Evolutionary conservation across 1,140 invertebrate species (phyloP).

Genomic region (Doryteuthis pealeii): DNA sequence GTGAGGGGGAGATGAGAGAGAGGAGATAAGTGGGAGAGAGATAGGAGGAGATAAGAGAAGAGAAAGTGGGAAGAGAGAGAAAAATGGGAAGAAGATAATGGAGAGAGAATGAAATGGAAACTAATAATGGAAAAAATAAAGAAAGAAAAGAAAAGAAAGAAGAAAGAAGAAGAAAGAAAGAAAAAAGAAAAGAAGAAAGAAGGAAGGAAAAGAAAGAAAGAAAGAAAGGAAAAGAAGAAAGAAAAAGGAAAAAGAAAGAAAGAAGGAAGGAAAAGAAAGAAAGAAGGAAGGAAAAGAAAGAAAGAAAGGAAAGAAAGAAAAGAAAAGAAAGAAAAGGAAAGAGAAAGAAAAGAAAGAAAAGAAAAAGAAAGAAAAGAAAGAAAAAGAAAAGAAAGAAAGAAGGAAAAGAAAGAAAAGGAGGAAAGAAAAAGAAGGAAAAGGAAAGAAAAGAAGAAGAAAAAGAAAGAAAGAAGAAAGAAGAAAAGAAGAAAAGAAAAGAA

Average conservation of each 20-base stretch:
- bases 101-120: no score
- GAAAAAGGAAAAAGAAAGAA: constrained; percentile 22
- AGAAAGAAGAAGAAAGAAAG: no score
- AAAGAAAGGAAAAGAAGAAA: constrained; percentile 13
- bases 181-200: neutral
- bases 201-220: neutral
- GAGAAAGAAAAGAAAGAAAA: constrained; percentile 5
- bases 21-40: no score
- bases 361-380: constrained; percentile 11
- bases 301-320: neutral
- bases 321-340: constrained; percentile 6
- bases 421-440: constrained; percentile 10
- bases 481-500: constrained; percentile 13
- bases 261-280: neutral
- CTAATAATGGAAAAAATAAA: no score
- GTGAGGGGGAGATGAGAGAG: no score
- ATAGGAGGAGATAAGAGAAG: no score
- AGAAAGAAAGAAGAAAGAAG: constrained; percentile 9
- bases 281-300: neutral
- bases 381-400: constrained; percentile 10
- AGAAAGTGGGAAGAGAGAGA: no score
- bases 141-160: no score
- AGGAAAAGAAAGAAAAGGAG: no score
- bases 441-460: constrained; percentile 13
- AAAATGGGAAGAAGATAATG: no score